Conservation (phyloP, 2,113 vertebrate species). For the Bubo bubo region DNA sequence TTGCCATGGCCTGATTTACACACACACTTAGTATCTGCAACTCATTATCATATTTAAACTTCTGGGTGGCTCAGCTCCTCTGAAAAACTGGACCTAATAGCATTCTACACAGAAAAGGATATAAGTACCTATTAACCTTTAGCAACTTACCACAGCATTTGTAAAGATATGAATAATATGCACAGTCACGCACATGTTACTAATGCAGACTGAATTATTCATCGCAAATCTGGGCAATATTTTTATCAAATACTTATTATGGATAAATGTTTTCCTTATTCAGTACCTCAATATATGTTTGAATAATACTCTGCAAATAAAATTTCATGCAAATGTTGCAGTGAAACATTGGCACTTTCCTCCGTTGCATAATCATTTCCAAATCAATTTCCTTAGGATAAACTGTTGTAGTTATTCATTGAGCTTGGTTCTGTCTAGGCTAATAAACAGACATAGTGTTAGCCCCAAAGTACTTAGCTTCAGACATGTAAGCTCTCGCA, state of each 20-base stretch:
- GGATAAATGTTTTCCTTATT: constrained; percentile 32
- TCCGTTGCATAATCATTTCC: constrained; percentile 33
- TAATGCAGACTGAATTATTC: constrained; percentile 51
- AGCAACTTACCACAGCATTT: background rate
- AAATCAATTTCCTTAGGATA: background rate
- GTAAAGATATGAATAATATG: constrained; percentile 1
- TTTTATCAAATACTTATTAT: constrained; percentile 35
- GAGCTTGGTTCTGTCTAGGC: background rate
- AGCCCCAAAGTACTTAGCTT: background rate
- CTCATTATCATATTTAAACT: constrained; percentile 19
- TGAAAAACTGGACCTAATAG: background rate
- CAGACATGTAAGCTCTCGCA: background rate
- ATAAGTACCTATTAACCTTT: constrained; percentile 26
- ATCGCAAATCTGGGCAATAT: constrained; percentile 10
- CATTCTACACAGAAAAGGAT: constrained; percentile 16
- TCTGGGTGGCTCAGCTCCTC: background rate
- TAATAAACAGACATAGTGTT: background rate
- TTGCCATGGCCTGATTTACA: constrained; percentile 2
- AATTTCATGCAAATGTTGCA: background rate
- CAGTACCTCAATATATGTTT: background rate
- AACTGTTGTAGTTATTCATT: background rate
- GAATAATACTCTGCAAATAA: constrained; percentile 22
- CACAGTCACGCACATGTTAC: background rate
- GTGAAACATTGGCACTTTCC: constrained; percentile 3
- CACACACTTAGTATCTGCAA: background rate